These are phyloP conservation scores for Macaria notata DNA, from an alignment of 2,888 invertebrate species.

Conservation along the genomic window DNA sequence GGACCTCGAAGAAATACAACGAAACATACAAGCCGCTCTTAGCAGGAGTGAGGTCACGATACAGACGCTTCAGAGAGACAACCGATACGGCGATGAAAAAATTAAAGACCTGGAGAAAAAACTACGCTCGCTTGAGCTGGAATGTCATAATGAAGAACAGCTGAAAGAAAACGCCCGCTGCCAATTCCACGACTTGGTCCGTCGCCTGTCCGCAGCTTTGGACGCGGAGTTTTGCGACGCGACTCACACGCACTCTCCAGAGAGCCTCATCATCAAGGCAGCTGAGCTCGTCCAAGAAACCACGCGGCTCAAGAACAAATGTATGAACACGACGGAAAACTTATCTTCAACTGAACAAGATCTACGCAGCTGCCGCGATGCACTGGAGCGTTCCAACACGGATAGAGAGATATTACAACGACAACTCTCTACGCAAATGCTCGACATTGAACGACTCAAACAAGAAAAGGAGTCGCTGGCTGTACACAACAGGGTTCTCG, in stretches of 20 bases:
- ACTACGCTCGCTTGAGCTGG: constrained; percentile 87
- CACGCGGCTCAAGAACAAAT: constrained; percentile 84
- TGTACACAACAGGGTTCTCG: constrained; percentile 87
- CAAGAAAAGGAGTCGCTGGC: constrained; percentile 90
- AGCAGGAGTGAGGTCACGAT: constrained; percentile 87
- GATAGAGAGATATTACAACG: constrained; percentile 90
- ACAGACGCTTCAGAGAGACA: constrained; percentile 88
- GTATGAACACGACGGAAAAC: constrained; percentile 82
- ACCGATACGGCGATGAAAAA: constrained; percentile 87
- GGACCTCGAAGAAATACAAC: constrained; percentile 90
- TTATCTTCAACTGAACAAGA: constrained; percentile 85
- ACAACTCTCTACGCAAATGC: constrained; percentile 86
- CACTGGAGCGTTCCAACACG: constrained; percentile 83
- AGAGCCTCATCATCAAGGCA: constrained; percentile 88
- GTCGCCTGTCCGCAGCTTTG: constrained; percentile 87
- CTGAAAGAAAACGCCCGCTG: constrained; percentile 87
- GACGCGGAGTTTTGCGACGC: constrained; percentile 87
- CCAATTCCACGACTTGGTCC: constrained; percentile 87
- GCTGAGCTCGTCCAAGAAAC: constrained; percentile 90
- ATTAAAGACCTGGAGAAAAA: constrained; percentile 89
- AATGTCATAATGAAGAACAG: constrained; percentile 87
- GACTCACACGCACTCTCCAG: constrained; percentile 84
- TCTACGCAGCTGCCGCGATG: constrained; percentile 84
- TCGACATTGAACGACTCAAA: constrained; percentile 87
- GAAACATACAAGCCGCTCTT: constrained; percentile 83